phyloP scores from a whole-genome alignment of 2,888 invertebrate genomes.

The Adelphocoris suturalis region DNA sequence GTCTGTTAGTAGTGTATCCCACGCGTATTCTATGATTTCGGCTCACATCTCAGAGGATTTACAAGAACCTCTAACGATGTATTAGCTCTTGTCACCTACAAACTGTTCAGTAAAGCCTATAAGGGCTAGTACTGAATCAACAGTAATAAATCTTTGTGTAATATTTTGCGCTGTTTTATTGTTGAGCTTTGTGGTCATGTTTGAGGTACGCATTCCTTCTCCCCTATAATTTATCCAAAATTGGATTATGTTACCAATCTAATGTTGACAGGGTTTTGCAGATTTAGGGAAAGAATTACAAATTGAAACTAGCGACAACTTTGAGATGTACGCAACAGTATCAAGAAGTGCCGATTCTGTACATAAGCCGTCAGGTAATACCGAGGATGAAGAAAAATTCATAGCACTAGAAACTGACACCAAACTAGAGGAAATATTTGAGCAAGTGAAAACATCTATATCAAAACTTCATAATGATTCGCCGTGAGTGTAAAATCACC shows the following conservation, averaged over 20 bases:
- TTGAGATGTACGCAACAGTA: conserved; percentile 61
- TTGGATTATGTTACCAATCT: neutral
- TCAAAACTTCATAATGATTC: neutral
- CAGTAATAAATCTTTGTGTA: too few species aligned
- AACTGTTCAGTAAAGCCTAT: too few species aligned
- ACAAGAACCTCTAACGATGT: too few species aligned
- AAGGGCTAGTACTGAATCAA: too few species aligned
- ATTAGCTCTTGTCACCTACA: too few species aligned
- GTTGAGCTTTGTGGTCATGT: too few species aligned
- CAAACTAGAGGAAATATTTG: conserved; percentile 53
- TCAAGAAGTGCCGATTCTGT: conserved; percentile 62
- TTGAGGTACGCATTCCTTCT: too few species aligned
- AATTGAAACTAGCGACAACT: conserved; percentile 59
- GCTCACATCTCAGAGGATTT: too few species aligned
- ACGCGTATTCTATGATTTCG: too few species aligned
- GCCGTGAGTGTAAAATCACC: conserved; percentile 4
- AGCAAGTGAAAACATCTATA: conserved; percentile 16
- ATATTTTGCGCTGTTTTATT: too few species aligned
- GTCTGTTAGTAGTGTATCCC: too few species aligned
- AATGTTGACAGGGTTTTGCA: neutral
- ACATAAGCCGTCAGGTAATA: conserved; percentile 2
- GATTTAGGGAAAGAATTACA: conserved; percentile 39
- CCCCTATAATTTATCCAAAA: too few species aligned
- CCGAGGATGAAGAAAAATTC: conserved; percentile 57
- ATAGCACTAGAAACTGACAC: conserved; percentile 51